phyloP scores from a whole-genome alignment of 2,888 invertebrate species.

The Oasisia sp. region DNA sequence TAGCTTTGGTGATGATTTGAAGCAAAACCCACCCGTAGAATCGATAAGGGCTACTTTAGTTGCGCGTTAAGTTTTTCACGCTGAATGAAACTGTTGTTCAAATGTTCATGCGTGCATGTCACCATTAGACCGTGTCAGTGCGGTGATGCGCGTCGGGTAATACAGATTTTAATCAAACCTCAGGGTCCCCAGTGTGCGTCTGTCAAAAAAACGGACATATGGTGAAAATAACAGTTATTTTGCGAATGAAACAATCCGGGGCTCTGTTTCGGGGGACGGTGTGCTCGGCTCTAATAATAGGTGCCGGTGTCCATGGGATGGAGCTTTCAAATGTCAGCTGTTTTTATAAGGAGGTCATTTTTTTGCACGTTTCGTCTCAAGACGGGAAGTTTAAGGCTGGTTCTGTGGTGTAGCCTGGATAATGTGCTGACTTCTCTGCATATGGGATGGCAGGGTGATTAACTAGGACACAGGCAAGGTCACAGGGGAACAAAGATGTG shows the following conservation, averaged over 20 bases:
- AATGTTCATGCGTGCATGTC: not conserved
- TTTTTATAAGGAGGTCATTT: not conserved
- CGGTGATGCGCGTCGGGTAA: not conserved
- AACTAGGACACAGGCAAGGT: not conserved
- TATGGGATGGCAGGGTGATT: not conserved
- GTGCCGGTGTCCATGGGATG: not conserved
- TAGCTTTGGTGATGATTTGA: not conserved
- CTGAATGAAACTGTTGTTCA: not conserved
- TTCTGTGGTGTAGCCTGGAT: not conserved
- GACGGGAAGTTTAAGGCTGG: not conserved
- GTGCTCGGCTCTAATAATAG: not conserved
- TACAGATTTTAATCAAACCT: constrained; percentile 1
- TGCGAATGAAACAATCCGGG: not conserved
- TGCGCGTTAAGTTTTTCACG: not conserved
- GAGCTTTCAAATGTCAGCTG: not conserved
- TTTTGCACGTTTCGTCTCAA: not conserved
- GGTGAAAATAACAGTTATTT: constrained; percentile 17
- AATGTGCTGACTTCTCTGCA: not conserved
- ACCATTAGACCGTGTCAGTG: not conserved
- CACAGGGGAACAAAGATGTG: not conserved
- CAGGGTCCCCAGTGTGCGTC: not conserved
- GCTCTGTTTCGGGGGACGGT: not conserved
- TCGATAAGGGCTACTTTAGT: constrained; percentile 17
- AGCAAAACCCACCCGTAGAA: not conserved
- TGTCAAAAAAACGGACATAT: not conserved